Conservation (phyloP, 2,797 vertebrate genomes). For the Orientallactaga sibirica region DNA sequence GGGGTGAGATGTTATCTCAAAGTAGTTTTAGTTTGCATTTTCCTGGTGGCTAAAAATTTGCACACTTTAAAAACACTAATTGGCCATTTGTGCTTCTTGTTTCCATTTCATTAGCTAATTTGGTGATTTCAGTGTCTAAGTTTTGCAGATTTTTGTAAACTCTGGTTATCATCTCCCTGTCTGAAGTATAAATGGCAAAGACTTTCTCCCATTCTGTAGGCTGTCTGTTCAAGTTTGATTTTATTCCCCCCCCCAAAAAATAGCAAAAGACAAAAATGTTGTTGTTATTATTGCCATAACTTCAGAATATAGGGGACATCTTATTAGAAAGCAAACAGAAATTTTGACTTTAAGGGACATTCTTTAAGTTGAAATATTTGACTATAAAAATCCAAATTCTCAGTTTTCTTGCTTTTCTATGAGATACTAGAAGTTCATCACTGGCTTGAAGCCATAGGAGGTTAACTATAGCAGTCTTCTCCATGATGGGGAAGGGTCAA, state of each 20-base stretch:
- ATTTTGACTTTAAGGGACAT: not conserved
- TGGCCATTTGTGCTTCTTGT: too few relatives aligned
- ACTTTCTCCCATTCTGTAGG: too few relatives aligned
- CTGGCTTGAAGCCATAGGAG: not conserved
- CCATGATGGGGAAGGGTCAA: not conserved
- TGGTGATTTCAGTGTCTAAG: too few relatives aligned
- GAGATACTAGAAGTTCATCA: not conserved
- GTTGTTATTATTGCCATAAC: not conserved
- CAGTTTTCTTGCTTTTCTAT: not conserved
- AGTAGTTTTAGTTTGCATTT: too few relatives aligned
- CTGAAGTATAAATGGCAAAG: too few relatives aligned
- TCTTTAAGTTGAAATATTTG: slow-evolving; percentile 15
- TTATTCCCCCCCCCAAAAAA: not conserved
- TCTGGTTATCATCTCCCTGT: too few relatives aligned
- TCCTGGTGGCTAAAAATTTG: too few relatives aligned
- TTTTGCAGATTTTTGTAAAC: too few relatives aligned
- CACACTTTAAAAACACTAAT: too few relatives aligned
- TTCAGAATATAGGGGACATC: not conserved
- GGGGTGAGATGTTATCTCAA: too few relatives aligned
- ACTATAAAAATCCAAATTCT: not conserved
- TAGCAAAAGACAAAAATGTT: not conserved
- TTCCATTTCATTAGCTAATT: too few relatives aligned
- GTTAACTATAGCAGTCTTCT: not conserved
- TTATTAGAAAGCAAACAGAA: not conserved
- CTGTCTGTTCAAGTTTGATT: not conserved